These are phyloP conservation scores for Caenorhabditis latens DNA, from an alignment of 1,140 invertebrate species.

Conservation along the genomic window DNA sequence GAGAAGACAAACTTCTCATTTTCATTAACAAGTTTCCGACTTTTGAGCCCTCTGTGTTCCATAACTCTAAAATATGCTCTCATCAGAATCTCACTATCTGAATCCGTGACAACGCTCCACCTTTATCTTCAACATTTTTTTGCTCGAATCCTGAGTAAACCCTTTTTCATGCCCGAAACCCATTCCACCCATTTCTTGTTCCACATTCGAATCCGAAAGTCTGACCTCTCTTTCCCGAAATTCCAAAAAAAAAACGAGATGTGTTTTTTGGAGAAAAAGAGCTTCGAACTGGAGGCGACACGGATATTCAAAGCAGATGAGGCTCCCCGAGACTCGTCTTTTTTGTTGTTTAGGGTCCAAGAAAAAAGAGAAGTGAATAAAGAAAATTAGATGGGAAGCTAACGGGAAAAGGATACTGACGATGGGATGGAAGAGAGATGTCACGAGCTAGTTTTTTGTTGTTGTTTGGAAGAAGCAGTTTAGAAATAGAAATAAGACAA, in stretches of 20 bases:
- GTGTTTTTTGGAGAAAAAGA: neutral
- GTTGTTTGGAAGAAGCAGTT: neutral
- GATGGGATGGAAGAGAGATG: neutral
- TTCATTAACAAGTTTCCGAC: no score
- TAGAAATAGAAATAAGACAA: neutral
- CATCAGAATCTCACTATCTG: no score
- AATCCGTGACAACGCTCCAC: no score
- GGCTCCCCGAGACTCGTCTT: neutral
- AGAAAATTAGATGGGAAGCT: conserved; percentile 34
- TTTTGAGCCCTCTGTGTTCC: no score
- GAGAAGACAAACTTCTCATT: no score
- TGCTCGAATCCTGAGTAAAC: no score
- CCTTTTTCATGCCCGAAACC: no score
- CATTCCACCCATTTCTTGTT: neutral
- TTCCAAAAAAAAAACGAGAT: neutral
- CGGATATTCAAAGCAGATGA: conserved; percentile 47
- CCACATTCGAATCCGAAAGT: neutral
- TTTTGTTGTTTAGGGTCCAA: conserved; percentile 33
- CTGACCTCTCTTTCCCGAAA: neutral
- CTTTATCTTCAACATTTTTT: no score
- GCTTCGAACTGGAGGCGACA: neutral
- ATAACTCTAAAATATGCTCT: no score
- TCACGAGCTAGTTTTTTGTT: conserved; percentile 40
- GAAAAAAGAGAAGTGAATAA: conserved; percentile 39
- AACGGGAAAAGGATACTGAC: neutral